Evolutionary conservation across 2,888 invertebrate genomes (phyloP), one percentile per base, ranked within the genome.

Genomic region (Neocrepidodera transversa): DNA sequence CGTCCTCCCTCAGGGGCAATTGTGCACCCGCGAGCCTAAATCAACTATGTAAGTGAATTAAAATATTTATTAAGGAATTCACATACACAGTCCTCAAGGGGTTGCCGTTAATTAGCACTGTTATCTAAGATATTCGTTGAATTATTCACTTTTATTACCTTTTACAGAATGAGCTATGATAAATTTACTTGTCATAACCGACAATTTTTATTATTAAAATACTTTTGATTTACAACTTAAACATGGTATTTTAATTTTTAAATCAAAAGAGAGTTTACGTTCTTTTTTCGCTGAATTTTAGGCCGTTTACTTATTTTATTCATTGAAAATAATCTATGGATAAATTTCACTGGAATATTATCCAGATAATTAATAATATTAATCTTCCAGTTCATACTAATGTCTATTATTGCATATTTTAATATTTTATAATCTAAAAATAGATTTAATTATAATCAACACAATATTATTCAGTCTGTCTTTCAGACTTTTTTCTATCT

Each of bases 51-150:
- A 78, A 78, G 78, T 78, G 79, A 79, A 79, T 79, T 78, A 78
- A 79, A 79, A 78, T 79, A 79, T 79, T 79, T 79, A 79, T 79
- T 77, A 78, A 77, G 77, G 76, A 78, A 77, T 78, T 78, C 77
- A 75, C 76, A 77, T 76, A 75, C 72, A 76, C 72, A 71, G 71
- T 71, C 69, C 75, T 72, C 75, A 43, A 62, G 77, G 74, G 76
- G 74, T 71, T 68, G 70, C 71, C 73, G 70, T 75, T 77, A 77
- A 76, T 76, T 76, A 77, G 73, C 66, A 67, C 69, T 70, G 73
- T 72, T 74, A 73, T 75, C 76, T 76, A 72, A 74, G 74, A 74
- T 73, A 76, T 73, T 73, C 71, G 68, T 70, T 74, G 54, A 62
- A 62, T 64, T 58, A 62, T 62, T 64, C 52, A 64, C 50, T 61